Conservation (phyloP, 2,797 vertebrate species). For the Sylvia borin region DNA sequence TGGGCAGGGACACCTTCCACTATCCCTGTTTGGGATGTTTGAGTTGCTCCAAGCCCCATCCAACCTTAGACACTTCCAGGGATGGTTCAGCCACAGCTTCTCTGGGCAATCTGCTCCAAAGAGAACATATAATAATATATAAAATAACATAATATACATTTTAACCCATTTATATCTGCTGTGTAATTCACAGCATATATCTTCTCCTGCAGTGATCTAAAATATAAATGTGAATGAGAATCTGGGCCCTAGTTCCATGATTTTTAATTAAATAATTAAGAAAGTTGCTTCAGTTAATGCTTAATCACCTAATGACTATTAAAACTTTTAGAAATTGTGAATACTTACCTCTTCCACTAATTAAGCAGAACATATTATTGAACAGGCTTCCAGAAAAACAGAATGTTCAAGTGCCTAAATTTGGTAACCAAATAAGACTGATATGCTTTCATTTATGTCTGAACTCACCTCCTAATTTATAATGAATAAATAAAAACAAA, state of each 20-base stretch:
- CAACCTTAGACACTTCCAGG: background rate
- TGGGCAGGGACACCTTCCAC: background rate
- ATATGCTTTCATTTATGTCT: background rate
- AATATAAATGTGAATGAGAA: background rate
- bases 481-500: background rate
- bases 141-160: background rate
- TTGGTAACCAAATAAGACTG: background rate
- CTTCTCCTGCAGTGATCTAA: background rate
- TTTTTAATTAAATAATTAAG: background rate
- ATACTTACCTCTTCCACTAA: background rate
- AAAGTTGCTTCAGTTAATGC: background rate
- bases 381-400: slow-evolving; percentile 14
- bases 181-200: background rate
- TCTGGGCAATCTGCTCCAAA: background rate
- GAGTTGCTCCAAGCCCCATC: background rate
- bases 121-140: background rate
- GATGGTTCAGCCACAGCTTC: background rate
- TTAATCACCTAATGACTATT: background rate
- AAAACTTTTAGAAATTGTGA: background rate
- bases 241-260: background rate
- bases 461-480: background rate
- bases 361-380: background rate
- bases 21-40: background rate
- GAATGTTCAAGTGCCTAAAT: background rate
- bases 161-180: background rate